Conservation (phyloP, 2,888 invertebrate species). For the Oligia strigilis region DNA sequence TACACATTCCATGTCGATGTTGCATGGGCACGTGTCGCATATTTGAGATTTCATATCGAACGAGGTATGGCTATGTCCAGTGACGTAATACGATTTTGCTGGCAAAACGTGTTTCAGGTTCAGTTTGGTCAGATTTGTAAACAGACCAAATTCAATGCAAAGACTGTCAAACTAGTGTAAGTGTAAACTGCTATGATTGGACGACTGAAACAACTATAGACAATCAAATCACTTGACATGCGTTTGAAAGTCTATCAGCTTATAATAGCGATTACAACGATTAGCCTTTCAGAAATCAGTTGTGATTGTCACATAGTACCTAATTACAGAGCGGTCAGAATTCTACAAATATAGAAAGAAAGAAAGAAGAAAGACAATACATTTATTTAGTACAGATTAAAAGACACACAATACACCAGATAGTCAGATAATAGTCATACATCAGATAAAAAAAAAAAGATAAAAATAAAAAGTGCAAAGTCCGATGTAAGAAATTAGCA, state of each 20-base stretch:
- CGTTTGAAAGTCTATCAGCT: background rate
- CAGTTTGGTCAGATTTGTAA: background rate
- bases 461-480: no score
- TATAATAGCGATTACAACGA: background rate
- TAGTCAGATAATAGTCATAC: no score
- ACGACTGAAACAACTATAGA: background rate
- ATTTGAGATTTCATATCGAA: background rate
- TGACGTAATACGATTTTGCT: background rate
- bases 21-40: background rate
- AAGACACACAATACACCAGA: no score
- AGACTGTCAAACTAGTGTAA: background rate
- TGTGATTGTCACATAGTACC: no score
- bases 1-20: background rate
- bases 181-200: background rate
- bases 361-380: no score
- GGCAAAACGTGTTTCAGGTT: background rate
- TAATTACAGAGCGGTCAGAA: background rate
- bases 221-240: background rate
- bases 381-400: no score
- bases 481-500: no score
- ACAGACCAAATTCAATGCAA: background rate
- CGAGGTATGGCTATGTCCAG: background rate
- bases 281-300: background rate
- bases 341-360: no score
- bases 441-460: no score